A percentile compares a stretch with the other conserved stretches of the same genome.
Evolutionary conservation across 2,888 invertebrate genomes (phyloP).

Genomic region (Athripsodes cinereus): DNA sequence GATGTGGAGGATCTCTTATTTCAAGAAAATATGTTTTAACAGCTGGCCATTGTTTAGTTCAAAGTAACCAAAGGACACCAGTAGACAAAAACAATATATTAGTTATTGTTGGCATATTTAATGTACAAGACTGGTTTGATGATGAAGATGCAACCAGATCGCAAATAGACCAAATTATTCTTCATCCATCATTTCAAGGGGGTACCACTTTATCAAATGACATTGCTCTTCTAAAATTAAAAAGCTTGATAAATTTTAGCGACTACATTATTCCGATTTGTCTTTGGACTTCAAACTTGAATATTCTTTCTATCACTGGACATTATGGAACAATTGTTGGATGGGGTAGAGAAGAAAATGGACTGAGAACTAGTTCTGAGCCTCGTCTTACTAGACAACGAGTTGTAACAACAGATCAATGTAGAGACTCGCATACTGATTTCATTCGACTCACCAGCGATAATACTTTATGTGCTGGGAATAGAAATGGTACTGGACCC

Average conservation of each 20-base stretch:
- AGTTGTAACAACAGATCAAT: constrained; percentile 46
- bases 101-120: constrained; percentile 29
- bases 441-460: constrained; percentile 38
- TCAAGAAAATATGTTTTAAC: constrained; percentile 33
- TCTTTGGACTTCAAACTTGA: constrained; percentile 8
- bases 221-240: constrained; percentile 31
- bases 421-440: constrained; percentile 40
- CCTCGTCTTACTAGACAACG: constrained; percentile 37
- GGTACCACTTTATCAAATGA: constrained; percentile 28
- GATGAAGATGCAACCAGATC: constrained; percentile 26
- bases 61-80: constrained; percentile 18
- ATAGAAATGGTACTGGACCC: constrained; percentile 34
- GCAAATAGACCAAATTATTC: constrained; percentile 25
- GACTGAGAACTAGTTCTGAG: constrained; percentile 33
- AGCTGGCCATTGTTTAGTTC: constrained; percentile 23
- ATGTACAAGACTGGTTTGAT: constrained; percentile 27
- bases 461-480: constrained; percentile 43
- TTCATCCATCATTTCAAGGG: constrained; percentile 28
- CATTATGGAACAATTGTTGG: constrained; percentile 47
- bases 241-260: background rate
- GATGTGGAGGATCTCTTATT: constrained; percentile 37
- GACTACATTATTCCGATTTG: constrained; percentile 12
- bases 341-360: constrained; percentile 45
- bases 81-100: constrained; percentile 27
- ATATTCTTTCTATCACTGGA: constrained; percentile 7